These are phyloP conservation scores for Campylomormyrus tamandua DNA, from an alignment of 2,113 vertebrate genomes.

Conservation along the genomic window DNA sequence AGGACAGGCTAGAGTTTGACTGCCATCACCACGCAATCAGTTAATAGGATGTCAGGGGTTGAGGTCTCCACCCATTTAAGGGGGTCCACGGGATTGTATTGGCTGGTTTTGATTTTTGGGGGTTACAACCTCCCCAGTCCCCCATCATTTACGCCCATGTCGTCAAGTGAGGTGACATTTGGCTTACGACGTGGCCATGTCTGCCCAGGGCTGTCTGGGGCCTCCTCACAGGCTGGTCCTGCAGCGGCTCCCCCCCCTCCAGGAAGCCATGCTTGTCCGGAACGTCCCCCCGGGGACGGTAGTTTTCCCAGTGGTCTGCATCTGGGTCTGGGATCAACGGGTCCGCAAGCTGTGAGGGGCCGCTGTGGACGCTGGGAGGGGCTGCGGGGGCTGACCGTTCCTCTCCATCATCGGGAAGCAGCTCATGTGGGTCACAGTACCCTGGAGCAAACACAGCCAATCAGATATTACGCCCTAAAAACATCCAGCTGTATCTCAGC, in stretches of 20 bases:
- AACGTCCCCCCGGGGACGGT: constrained; percentile 53
- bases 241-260: constrained; percentile 34
- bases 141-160: too few relatives aligned
- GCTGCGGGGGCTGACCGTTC: constrained; percentile 8
- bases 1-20: too few relatives aligned
- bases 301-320: constrained; percentile 41
- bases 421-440: constrained; percentile 42
- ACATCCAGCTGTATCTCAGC: not conserved
- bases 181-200: constrained; percentile 18
- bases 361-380: not conserved
- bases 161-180: not conserved
- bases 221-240: constrained; percentile 36
- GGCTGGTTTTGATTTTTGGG: too few relatives aligned
- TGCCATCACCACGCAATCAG: too few relatives aligned
- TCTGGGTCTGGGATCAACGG: constrained; percentile 38
- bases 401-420: constrained; percentile 32
- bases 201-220: constrained; percentile 16
- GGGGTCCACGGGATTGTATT: too few relatives aligned
- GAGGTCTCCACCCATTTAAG: too few relatives aligned
- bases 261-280: constrained; percentile 40
- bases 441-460: constrained; percentile 34
- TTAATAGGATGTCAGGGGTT: too few relatives aligned
- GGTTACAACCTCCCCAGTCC: too few relatives aligned
- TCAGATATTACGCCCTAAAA: not conserved
- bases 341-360: constrained; percentile 22